Evolutionary conservation across 2,888 invertebrate genomes (phyloP).

Genomic region (Xanthorhoe spadicearia): DNA sequence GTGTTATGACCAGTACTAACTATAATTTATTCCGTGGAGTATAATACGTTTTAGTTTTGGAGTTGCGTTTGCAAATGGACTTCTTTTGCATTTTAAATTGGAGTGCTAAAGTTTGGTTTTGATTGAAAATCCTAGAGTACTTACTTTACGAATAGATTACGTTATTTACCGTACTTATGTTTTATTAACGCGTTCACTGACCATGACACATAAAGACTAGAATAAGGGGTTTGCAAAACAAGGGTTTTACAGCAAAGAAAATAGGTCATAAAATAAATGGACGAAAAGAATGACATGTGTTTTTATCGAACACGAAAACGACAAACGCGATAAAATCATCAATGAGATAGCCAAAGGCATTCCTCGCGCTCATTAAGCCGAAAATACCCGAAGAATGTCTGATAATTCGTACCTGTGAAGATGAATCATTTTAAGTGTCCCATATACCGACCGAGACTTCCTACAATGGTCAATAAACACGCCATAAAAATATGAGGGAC

Average conservation of each 20-base stretch:
- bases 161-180: no score
- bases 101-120: conserved; percentile 17
- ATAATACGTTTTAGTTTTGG: conserved; percentile 51
- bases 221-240: no score
- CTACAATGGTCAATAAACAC: conserved; percentile 82
- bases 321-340: conserved; percentile 37
- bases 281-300: conserved; percentile 8
- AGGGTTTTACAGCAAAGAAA: not conserved
- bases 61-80: conserved; percentile 44
- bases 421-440: conserved; percentile 78
- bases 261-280: not conserved
- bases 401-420: conserved; percentile 67
- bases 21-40: conserved; percentile 35
- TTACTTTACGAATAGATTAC: not conserved
- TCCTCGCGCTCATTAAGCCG: conserved; percentile 66
- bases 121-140: conserved; percentile 25
- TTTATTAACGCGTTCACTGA: no score
- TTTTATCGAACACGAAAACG: conserved; percentile 15
- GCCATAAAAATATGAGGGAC: conserved; percentile 79
- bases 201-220: no score
- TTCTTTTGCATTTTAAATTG: conserved; percentile 34
- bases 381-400: conserved; percentile 67
- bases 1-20: conserved; percentile 10
- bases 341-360: conserved; percentile 36
- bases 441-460: conserved; percentile 60